Conservation (phyloP, 2,797 vertebrate species). For the Pempheris klunzingeri region DNA sequence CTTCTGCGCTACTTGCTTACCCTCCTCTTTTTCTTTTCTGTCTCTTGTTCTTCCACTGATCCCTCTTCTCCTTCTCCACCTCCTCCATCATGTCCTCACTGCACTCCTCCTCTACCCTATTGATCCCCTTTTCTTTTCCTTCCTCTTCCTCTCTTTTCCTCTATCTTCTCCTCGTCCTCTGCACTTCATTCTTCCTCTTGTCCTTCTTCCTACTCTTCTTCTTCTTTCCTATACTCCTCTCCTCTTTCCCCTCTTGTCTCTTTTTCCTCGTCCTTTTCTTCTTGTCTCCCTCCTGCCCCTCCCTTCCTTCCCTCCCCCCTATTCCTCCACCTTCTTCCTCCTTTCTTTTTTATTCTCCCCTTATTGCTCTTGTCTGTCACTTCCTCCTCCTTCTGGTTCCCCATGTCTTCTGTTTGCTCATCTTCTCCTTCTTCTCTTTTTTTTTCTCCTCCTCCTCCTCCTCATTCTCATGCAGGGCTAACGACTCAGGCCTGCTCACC, state of each 20-base stretch:
- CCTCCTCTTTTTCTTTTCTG: background rate
- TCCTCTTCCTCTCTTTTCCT: background rate
- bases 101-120: too few relatives aligned
- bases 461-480: conserved; percentile 83
- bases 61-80: background rate
- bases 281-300: too few relatives aligned
- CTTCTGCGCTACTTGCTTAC: too few relatives aligned
- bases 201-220: background rate
- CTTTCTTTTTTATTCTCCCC: background rate
- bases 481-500: conserved; percentile 92
- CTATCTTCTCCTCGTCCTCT: background rate
- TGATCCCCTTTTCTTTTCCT: too few relatives aligned
- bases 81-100: too few relatives aligned
- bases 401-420: accelerated
- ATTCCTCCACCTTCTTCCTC: background rate
- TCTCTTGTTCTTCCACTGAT: too few relatives aligned
- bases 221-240: too few relatives aligned
- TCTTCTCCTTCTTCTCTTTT: too few relatives aligned
- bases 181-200: background rate
- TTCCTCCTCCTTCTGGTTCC: background rate
- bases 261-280: background rate
- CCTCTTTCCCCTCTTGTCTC: background rate
- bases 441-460: background rate
- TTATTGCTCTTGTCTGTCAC: background rate
- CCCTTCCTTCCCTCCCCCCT: too few relatives aligned